A percentile compares a stretch with the other conserved stretches of the same genome.
These are phyloP conservation scores for Anolis apletophallus DNA, from an alignment of 2,797 vertebrate genomes.

Conservation along the genomic window DNA sequence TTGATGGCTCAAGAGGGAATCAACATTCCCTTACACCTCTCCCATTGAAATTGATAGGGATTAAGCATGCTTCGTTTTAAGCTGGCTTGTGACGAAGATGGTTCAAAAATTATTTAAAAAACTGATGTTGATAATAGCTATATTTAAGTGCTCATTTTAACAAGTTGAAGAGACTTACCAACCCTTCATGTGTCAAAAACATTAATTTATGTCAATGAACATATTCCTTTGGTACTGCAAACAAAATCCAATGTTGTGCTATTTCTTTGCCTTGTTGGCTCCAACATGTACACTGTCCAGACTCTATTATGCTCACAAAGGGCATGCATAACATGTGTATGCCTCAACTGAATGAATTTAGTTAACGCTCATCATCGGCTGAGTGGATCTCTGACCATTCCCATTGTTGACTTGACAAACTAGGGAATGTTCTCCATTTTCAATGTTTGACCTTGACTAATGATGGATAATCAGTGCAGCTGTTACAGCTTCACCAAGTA, in stretches of 20 bases:
- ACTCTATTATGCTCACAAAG: conserved; percentile 60
- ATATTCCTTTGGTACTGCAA: conserved; percentile 76
- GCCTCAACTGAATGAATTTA: conserved; percentile 59
- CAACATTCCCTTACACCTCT: not conserved
- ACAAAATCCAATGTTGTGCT: conserved; percentile 74
- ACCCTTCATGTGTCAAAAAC: conserved; percentile 57
- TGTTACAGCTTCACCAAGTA: conserved; percentile 72
- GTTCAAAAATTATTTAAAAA: not conserved
- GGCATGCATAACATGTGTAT: conserved; percentile 62
- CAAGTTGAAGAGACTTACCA: conserved; percentile 7
- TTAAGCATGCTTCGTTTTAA: not conserved
- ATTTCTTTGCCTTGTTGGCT: conserved; percentile 64
- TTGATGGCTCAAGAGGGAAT: not conserved
- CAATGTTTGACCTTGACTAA: conserved; percentile 83
- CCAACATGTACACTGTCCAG: conserved; percentile 60
- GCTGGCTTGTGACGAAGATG: not conserved
- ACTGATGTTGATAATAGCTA: not conserved
- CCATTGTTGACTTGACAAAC: conserved; percentile 81
- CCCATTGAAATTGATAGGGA: not conserved
- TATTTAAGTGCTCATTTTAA: conserved; percentile 35
- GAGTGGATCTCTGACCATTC: conserved; percentile 65
- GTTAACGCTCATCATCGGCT: conserved; percentile 51
- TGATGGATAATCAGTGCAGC: conserved; percentile 80
- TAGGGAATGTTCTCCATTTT: conserved; percentile 79
- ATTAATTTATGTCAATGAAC: conserved; percentile 69